phyloP scores from a whole-genome alignment of 2,113 vertebrate species.

The Dicerorhinus sumatrensis region DNA sequence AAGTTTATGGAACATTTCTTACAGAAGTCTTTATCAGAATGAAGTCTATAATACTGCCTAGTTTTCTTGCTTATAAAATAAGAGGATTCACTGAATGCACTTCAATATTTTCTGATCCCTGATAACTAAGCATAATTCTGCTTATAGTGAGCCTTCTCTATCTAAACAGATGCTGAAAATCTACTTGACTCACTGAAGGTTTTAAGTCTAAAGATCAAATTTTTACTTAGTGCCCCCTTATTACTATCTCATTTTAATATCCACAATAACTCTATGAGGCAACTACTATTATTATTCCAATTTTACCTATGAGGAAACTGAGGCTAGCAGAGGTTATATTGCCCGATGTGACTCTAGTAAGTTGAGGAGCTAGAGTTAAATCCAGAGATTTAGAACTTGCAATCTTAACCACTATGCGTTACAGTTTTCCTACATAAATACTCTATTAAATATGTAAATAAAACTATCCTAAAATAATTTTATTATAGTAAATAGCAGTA shows the following conservation, averaged over 20 bases:
- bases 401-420: background rate
- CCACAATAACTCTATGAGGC: background rate
- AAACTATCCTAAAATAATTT: background rate
- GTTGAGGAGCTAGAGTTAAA: background rate
- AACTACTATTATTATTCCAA: background rate
- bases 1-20: background rate
- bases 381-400: background rate
- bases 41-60: background rate
- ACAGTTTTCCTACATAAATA: background rate
- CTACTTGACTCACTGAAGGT: background rate
- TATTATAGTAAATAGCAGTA: background rate
- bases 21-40: background rate
- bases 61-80: constrained; percentile 6
- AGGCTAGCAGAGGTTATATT: background rate
- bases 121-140: background rate
- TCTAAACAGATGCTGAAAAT: background rate
- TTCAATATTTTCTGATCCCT: background rate
- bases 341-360: background rate
- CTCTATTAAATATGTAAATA: background rate
- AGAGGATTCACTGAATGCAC: background rate
- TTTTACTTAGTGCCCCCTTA: background rate
- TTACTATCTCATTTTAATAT: background rate
- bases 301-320: background rate
- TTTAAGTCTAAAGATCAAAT: background rate
- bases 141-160: background rate